These are phyloP conservation scores for Hermatobates lingyangjiaoensis DNA, from an alignment of 1,140 invertebrate species.

Conservation along the genomic window DNA sequence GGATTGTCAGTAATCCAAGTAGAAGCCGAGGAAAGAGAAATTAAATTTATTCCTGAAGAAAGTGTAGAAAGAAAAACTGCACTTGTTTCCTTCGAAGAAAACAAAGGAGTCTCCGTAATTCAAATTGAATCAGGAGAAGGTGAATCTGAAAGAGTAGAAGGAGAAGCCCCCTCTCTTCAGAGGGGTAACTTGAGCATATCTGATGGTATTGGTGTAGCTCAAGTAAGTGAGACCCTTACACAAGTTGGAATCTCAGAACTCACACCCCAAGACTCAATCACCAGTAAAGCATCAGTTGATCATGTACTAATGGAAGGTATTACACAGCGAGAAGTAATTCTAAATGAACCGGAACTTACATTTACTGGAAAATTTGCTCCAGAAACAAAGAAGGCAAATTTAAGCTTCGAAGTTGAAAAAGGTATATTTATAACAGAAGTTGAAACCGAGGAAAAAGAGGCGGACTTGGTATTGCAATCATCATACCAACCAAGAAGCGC, in stretches of 20 bases:
- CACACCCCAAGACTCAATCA: constrained; percentile 15
- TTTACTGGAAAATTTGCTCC: constrained; percentile 21
- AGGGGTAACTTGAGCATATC: constrained; percentile 14
- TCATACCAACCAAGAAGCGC: constrained; percentile 10
- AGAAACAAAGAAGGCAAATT: constrained; percentile 16
- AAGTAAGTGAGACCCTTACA: constrained; percentile 17
- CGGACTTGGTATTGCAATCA: not conserved
- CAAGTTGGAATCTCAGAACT: constrained; percentile 15
- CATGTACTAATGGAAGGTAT: constrained; percentile 17
- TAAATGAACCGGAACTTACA: constrained; percentile 17
- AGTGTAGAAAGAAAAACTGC: constrained; percentile 21
- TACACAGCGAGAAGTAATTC: constrained; percentile 11
- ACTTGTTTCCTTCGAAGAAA: constrained; percentile 23
- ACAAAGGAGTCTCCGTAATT: constrained; percentile 19
- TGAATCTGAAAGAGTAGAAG: constrained; percentile 13
- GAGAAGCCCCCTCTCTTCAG: constrained; percentile 1
- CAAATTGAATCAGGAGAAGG: constrained; percentile 21
- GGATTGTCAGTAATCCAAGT: constrained; percentile 24
- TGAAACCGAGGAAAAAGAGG: constrained; percentile 27
- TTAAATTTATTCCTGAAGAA: constrained; percentile 23
- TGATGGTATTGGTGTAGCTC: constrained; percentile 14
- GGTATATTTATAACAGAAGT: constrained; percentile 26
- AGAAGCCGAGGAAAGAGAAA: constrained; percentile 20
- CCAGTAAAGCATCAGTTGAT: constrained; percentile 18
- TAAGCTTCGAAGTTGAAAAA: constrained; percentile 22